phyloP scores from a whole-genome alignment of 1,140 invertebrate species.

The Zaprionus africanus region DNA sequence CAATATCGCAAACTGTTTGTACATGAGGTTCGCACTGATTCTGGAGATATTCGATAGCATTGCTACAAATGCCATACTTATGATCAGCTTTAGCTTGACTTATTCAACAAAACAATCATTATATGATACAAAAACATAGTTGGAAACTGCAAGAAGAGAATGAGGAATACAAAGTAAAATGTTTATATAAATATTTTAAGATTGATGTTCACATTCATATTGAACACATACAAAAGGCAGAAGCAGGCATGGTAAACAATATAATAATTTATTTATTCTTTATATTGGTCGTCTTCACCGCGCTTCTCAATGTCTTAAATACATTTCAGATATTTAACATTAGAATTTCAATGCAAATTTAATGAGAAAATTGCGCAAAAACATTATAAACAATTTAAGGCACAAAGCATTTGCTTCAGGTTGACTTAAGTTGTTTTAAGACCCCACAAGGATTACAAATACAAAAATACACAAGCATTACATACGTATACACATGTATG shows the following conservation, averaged over 20 bases:
- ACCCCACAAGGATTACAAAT: background rate
- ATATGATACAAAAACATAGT: background rate
- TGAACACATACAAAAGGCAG: no score
- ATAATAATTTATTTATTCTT: no score
- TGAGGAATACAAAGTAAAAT: no score
- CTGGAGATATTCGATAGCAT: conserved; percentile 11
- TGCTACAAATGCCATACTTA: background rate
- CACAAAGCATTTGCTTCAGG: background rate
- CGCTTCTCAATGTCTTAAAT: no score
- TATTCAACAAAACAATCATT: background rate
- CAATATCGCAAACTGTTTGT: conserved; percentile 12
- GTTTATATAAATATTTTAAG: no score
- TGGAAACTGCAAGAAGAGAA: no score
- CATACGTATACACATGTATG: no score
- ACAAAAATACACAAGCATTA: background rate
- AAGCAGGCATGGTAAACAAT: no score
- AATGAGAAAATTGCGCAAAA: conserved; percentile 15
- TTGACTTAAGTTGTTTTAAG: background rate
- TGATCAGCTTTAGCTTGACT: conserved; percentile 5
- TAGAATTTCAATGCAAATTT: conserved; percentile 20
- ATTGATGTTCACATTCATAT: no score
- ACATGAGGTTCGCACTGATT: background rate
- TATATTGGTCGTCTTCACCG: no score
- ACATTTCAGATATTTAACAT: no score
- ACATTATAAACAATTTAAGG: background rate